These are phyloP conservation scores for Pelmatolapia mariae DNA, from an alignment of 2,113 vertebrate genomes.

Conservation along the genomic window DNA sequence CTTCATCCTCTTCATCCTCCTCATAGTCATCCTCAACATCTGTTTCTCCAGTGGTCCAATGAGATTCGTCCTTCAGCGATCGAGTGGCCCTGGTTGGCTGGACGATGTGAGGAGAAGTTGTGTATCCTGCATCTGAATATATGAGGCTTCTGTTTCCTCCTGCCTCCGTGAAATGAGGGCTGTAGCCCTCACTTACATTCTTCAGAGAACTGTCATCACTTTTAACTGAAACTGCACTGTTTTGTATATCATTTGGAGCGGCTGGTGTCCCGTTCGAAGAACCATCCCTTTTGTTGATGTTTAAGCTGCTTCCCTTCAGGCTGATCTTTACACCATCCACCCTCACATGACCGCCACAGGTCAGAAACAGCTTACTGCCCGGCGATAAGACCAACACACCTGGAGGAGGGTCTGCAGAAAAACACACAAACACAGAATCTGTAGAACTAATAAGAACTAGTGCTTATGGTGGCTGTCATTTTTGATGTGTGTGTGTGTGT, in stretches of 20 bases:
- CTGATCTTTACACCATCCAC: constrained; percentile 54
- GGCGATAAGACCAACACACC: constrained; percentile 50
- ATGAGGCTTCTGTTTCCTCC: background rate
- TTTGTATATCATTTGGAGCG: background rate
- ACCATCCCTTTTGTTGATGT: background rate
- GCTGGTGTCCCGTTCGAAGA: background rate
- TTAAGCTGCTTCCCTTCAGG: background rate
- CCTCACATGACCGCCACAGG: constrained; percentile 55
- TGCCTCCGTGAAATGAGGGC: background rate
- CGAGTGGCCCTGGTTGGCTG: background rate
- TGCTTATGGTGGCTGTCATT: background rate
- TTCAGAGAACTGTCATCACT: background rate
- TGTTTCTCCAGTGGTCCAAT: background rate
- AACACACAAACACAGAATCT: background rate
- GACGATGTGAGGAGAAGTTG: background rate
- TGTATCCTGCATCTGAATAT: background rate
- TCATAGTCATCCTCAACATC: background rate
- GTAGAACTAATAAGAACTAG: background rate
- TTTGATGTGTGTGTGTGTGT: background rate
- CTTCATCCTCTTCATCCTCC: background rate
- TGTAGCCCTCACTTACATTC: background rate
- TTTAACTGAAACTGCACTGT: background rate
- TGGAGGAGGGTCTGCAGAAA: constrained; percentile 51
- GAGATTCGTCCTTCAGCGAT: background rate
- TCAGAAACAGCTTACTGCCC: constrained; percentile 53